phyloP scores from a whole-genome alignment of 2,888 invertebrate genomes.

The Leucozona laternaria region DNA sequence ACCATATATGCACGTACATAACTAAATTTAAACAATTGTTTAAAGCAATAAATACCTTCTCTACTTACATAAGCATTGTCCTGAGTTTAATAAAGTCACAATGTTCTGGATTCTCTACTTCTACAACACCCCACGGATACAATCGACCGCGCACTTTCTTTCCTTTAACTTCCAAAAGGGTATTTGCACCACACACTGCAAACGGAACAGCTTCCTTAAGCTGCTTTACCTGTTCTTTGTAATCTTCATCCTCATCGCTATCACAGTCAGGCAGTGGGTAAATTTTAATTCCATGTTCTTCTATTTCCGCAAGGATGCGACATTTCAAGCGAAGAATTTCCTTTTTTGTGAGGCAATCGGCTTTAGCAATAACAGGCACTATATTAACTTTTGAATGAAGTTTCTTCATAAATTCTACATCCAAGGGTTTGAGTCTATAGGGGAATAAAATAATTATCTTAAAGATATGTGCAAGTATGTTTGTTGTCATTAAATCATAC shows the following conservation, averaged over 20 bases:
- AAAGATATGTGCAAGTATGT: neutral
- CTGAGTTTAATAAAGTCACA: conserved; percentile 99
- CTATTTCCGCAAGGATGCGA: conserved; percentile 95
- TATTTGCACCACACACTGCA: conserved; percentile 98
- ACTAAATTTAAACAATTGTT: neutral
- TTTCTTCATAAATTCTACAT: conserved; percentile 98
- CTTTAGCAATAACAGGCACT: conserved; percentile 98
- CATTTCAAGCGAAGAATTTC: conserved; percentile 94
- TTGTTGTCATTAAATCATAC: conserved; percentile 84
- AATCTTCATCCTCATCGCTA: conserved; percentile 97
- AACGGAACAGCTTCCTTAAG: conserved; percentile 97
- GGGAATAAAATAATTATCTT: conserved; percentile 7
- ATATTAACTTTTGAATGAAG: conserved; percentile 98
- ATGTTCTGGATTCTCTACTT: conserved; percentile 99
- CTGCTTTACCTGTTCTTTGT: conserved; percentile 96
- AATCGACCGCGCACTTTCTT: conserved; percentile 96
- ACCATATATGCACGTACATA: too few species aligned
- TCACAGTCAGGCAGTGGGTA: conserved; percentile 98
- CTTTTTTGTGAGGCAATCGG: conserved; percentile 96
- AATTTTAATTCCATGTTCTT: conserved; percentile 95
- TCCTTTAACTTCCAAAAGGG: conserved; percentile 95
- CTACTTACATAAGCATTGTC: conserved; percentile 95
- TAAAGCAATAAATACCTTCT: neutral
- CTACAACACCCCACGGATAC: conserved; percentile 99
- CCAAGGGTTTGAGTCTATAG: conserved; percentile 94